A percentile compares a stretch with the other conserved stretches of the same genome.
Evolutionary conservation across 2,797 vertebrate species (phyloP).

Genomic region (Cuculus canorus): DNA sequence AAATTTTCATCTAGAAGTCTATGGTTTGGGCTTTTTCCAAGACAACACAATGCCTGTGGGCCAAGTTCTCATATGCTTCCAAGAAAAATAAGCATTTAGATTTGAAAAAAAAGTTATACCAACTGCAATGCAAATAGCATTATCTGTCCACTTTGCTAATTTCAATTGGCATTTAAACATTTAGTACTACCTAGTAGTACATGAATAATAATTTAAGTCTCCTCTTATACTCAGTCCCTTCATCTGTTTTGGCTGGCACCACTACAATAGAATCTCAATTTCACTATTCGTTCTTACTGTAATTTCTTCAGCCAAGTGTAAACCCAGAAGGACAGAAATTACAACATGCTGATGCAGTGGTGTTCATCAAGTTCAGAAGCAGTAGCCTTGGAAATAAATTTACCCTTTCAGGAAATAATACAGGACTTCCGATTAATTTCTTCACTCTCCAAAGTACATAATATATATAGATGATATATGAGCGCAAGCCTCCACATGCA

Average conservation of each 20-base stretch:
- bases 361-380: not conserved
- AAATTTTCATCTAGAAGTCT: not conserved
- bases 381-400: not conserved
- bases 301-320: not conserved
- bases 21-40: not conserved
- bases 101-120: not conserved
- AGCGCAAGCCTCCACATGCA: not conserved
- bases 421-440: not conserved
- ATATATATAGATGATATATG: accelerated
- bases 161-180: not conserved
- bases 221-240: not conserved
- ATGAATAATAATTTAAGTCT: not conserved
- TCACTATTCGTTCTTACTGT: not conserved
- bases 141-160: not conserved
- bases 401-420: not conserved
- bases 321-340: not conserved
- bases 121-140: not conserved
- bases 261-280: not conserved
- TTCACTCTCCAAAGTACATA: not conserved
- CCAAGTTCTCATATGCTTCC: not conserved
- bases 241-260: not conserved
- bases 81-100: not conserved
- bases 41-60: not conserved
- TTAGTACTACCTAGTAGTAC: not conserved
- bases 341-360: not conserved